phyloP scores from a whole-genome alignment of 1,140 invertebrate genomes.

The Medauroidea extradentata region DNA sequence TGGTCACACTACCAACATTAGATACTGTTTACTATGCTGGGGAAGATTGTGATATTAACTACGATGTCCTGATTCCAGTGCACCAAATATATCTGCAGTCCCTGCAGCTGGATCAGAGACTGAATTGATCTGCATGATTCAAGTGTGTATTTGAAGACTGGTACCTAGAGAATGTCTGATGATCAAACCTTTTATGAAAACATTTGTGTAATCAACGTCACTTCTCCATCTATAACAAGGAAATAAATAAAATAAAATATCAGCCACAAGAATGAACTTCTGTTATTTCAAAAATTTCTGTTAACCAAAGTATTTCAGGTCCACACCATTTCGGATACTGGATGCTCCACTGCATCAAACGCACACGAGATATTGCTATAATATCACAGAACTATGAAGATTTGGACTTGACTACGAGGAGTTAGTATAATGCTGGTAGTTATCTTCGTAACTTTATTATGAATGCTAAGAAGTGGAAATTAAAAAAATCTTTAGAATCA shows the following conservation, averaged over 20 bases:
- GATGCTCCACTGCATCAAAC: too few species aligned
- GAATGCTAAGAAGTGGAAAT: constrained; percentile 1
- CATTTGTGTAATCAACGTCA: not conserved
- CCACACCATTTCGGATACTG: too few species aligned
- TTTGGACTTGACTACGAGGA: not conserved
- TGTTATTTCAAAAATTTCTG: not conserved
- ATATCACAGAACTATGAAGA: not conserved
- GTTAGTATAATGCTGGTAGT: not conserved
- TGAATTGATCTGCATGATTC: not conserved
- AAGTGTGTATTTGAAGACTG: not conserved
- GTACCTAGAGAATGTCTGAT: not conserved
- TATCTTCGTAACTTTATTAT: not conserved
- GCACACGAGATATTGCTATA: not conserved
- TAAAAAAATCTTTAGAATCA: not conserved
- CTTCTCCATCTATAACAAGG: not conserved
- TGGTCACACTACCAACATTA: not conserved
- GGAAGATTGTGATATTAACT: not conserved
- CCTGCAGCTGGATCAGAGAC: not conserved
- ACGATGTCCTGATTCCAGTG: not conserved
- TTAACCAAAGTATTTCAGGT: not conserved
- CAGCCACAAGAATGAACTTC: not conserved
- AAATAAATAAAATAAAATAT: not conserved
- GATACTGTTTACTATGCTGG: not conserved
- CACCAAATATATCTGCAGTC: not conserved
- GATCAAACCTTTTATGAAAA: not conserved